Conservation (phyloP, 2,113 vertebrate species). For the Syrrhaptes paradoxus region DNA sequence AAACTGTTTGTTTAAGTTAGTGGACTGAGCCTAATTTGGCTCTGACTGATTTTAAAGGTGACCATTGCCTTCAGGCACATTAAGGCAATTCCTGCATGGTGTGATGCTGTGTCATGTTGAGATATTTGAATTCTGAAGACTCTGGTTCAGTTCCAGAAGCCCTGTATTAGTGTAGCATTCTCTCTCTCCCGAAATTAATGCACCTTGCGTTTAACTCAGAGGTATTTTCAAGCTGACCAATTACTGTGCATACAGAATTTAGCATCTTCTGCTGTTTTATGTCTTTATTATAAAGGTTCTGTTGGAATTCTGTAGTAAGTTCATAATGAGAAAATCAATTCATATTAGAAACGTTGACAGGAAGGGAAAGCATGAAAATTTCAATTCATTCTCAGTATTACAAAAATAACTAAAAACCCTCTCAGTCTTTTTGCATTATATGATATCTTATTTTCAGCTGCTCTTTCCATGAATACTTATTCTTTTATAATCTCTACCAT, state of each 20-base stretch:
- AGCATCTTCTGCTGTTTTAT: neutral
- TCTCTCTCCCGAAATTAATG: neutral
- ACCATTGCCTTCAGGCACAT: neutral
- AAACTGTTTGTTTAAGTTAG: neutral
- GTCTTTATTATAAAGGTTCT: neutral
- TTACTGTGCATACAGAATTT: neutral
- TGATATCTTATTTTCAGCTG: neutral
- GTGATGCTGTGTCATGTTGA: neutral
- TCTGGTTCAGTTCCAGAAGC: neutral
- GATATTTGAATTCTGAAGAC: neutral
- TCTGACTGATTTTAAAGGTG: neutral
- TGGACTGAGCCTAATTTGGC: neutral
- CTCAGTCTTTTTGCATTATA: neutral
- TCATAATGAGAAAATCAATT: neutral
- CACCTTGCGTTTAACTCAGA: neutral
- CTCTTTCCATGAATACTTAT: neutral
- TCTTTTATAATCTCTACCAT: neutral
- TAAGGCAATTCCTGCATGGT: neutral
- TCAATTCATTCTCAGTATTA: neutral
- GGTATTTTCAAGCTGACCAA: neutral
- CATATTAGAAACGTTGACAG: neutral
- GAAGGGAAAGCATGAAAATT: neutral
- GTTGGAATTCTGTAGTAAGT: neutral
- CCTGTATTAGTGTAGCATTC: neutral
- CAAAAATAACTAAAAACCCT: neutral